Conservation (phyloP, 2,797 vertebrate species). For the Chelidonichthys spinosus region DNA sequence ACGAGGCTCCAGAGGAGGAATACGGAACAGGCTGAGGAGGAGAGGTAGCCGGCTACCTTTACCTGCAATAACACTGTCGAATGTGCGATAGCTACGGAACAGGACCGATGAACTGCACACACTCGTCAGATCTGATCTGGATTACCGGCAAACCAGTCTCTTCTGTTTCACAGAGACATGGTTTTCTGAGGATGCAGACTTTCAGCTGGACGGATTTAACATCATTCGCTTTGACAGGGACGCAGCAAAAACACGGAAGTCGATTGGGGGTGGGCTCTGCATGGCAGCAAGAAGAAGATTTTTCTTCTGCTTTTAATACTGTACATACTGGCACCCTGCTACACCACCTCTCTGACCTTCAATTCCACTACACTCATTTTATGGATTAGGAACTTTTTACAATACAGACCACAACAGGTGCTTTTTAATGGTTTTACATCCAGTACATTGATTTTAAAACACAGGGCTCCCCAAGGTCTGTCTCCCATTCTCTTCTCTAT, state of each 20-base stretch:
- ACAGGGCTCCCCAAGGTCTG: too few species aligned
- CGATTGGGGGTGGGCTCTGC: not conserved
- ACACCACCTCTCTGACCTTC: too few species aligned
- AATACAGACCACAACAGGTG: too few species aligned
- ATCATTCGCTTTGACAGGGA: not conserved
- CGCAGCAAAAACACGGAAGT: not conserved
- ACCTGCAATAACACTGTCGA: not conserved
- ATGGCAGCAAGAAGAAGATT: not conserved
- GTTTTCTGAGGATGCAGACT: not conserved
- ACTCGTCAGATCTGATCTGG: not conserved
- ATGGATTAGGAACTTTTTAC: too few species aligned
- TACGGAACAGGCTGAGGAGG: not conserved
- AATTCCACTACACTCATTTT: too few species aligned
- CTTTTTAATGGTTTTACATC: too few species aligned
- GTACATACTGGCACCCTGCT: too few species aligned
- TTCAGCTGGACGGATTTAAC: not conserved
- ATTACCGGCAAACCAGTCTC: not conserved
- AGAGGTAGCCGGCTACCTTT: too few species aligned
- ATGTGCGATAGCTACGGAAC: not conserved
- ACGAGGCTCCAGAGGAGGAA: not conserved
- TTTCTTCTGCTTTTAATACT: too few species aligned
- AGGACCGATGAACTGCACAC: not conserved
- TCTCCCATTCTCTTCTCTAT: too few species aligned
- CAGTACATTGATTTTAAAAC: too few species aligned
- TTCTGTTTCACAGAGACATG: not conserved